Conservation (phyloP, 2,888 invertebrate genomes). For the Cephus pulcher region DNA sequence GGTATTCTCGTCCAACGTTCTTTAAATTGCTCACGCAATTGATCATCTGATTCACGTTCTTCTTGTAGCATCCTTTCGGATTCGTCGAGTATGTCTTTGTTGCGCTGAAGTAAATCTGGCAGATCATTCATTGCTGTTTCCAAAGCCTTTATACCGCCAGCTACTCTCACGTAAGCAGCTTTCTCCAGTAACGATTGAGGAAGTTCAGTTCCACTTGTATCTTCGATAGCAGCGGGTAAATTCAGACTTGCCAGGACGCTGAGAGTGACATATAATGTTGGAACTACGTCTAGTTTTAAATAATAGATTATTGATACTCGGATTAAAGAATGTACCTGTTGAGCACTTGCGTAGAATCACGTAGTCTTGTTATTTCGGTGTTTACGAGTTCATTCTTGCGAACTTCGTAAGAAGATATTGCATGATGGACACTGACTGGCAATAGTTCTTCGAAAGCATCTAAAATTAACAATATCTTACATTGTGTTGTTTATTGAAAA, state of each 20-base stretch:
- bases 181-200: slow-evolving; percentile 92
- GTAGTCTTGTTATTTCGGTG: slow-evolving; percentile 84
- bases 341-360: slow-evolving; percentile 91
- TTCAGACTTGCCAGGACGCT: slow-evolving; percentile 92
- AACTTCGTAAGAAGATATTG: slow-evolving; percentile 85
- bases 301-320: background rate
- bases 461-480: slow-evolving; percentile 50
- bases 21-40: slow-evolving; percentile 89
- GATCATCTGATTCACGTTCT: slow-evolving; percentile 90
- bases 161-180: slow-evolving; percentile 79
- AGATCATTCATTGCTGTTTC: slow-evolving; percentile 84
- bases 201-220: slow-evolving; percentile 77
- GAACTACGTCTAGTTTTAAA: background rate
- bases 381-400: slow-evolving; percentile 89
- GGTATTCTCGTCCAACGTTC: slow-evolving; percentile 93
- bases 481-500: background rate
- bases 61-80: slow-evolving; percentile 87
- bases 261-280: slow-evolving; percentile 24
- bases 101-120: slow-evolving; percentile 90
- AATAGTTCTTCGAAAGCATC: slow-evolving; percentile 91
- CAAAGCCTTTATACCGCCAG: slow-evolving; percentile 82
- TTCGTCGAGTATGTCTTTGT: slow-evolving; percentile 95
- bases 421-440: slow-evolving; percentile 92
- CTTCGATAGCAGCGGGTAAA: slow-evolving; percentile 97
- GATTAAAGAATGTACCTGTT: slow-evolving; percentile 73